phyloP scores from a whole-genome alignment of 2,113 vertebrate species.

The Actenoides hombroni region DNA sequence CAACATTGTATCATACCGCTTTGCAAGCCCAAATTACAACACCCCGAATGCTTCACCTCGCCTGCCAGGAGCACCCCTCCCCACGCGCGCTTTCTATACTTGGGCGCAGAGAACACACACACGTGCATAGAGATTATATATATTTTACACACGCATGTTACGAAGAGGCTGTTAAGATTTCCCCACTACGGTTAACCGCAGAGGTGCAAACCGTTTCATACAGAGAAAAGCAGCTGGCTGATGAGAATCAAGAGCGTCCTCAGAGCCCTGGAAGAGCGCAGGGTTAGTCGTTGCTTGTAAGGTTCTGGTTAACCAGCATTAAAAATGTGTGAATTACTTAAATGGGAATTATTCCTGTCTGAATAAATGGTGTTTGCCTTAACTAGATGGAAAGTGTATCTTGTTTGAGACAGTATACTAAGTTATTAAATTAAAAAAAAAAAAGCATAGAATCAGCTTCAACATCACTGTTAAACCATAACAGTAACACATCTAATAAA shows the following conservation, averaged over 20 bases:
- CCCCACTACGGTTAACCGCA: slow-evolving; percentile 29
- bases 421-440: neutral
- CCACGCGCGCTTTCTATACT: accelerated
- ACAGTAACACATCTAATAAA: neutral
- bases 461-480: neutral
- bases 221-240: neutral
- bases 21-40: slow-evolving; percentile 79
- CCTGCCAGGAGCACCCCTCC: slow-evolving; percentile 1
- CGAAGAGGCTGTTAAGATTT: neutral
- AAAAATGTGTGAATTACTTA: neutral
- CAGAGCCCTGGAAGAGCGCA: accelerated
- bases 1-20: slow-evolving; percentile 85
- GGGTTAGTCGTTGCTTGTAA: neutral
- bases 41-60: slow-evolving; percentile 59
- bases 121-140: neutral
- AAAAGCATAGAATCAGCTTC: neutral
- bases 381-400: neutral
- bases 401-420: neutral
- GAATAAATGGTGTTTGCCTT: neutral
- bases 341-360: neutral
- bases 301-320: neutral
- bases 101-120: neutral
- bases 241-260: neutral
- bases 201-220: slow-evolving; percentile 36
- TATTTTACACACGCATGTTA: accelerated